These are phyloP conservation scores for Dendrocopos noguchii DNA, from an alignment of 2,113 vertebrate species.

Conservation along the genomic window DNA sequence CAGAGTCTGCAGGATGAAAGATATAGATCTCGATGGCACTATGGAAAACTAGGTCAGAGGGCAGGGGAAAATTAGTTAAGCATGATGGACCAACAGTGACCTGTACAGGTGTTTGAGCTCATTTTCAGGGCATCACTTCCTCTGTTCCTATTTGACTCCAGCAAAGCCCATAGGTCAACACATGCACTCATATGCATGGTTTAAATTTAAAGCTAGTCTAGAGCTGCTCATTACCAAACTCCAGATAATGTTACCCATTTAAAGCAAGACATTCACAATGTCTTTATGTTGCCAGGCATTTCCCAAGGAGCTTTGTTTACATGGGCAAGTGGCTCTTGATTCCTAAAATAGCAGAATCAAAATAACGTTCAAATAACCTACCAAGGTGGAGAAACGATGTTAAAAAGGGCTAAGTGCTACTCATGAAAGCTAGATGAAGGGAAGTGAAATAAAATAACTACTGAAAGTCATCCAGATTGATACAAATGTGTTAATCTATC, in stretches of 20 bases:
- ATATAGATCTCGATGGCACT: constrained; percentile 73
- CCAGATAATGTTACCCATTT: neutral
- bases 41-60: constrained; percentile 87
- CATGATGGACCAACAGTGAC: constrained; percentile 84
- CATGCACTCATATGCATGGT: constrained; percentile 61
- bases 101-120: constrained; percentile 89
- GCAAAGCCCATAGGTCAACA: constrained; percentile 73
- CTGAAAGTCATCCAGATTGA: neutral
- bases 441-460: neutral
- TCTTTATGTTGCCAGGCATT: neutral
- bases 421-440: neutral
- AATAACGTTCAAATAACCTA: neutral
- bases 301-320: constrained; percentile 30
- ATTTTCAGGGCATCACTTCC: constrained; percentile 81
- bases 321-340: neutral
- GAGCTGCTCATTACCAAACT: neutral
- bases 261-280: constrained; percentile 34
- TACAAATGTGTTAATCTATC: neutral
- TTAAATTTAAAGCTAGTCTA: constrained; percentile 68
- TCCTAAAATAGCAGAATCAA: neutral
- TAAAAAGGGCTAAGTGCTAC: neutral
- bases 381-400: neutral
- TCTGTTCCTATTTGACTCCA: constrained; percentile 68
- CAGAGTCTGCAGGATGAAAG: constrained; percentile 73
- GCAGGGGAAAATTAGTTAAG: constrained; percentile 91